These are phyloP conservation scores for Trachurus trachurus DNA, from an alignment of 2,797 vertebrate species.

Conservation along the genomic window DNA sequence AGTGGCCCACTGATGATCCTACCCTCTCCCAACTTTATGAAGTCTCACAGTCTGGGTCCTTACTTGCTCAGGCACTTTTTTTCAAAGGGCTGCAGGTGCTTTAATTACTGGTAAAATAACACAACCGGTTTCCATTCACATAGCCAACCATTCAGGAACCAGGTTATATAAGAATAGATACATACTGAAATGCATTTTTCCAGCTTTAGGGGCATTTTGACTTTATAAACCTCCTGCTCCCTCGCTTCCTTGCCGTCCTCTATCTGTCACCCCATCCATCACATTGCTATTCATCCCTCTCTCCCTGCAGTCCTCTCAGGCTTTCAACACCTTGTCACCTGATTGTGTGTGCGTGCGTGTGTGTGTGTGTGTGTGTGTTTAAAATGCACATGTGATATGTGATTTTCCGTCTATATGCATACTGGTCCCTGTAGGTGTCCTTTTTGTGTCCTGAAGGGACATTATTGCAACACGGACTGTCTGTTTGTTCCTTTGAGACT, in stretches of 20 bases:
- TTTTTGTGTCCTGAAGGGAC: constrained; percentile 52
- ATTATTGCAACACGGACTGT: constrained; percentile 20
- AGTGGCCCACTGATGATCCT: too few relatives aligned
- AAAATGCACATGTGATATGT: constrained; percentile 49
- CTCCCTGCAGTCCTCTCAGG: constrained; percentile 53
- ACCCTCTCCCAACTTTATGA: too few relatives aligned
- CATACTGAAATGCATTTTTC: constrained; percentile 26
- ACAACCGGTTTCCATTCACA: neutral
- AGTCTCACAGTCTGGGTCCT: too few relatives aligned
- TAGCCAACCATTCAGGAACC: neutral
- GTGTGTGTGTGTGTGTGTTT: constrained; percentile 10
- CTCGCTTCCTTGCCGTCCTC: constrained; percentile 51
- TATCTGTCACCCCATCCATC: constrained; percentile 75
- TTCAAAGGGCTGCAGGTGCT: neutral
- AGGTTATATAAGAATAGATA: neutral
- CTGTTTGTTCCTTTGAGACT: constrained; percentile 35
- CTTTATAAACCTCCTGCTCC: constrained; percentile 6
- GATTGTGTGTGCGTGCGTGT: constrained; percentile 15
- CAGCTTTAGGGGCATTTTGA: constrained; percentile 35
- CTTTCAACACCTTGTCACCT: constrained; percentile 70
- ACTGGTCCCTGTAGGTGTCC: constrained; percentile 46
- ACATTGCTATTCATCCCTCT: constrained; percentile 60
- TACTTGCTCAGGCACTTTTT: too few relatives aligned
- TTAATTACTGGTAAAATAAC: neutral
- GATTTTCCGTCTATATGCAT: constrained; percentile 34